A percentile compares a stretch with the other conserved stretches of the same genome.
Conservation (phyloP, 2,797 vertebrate genomes). For the Benthosema pterotum region DNA sequence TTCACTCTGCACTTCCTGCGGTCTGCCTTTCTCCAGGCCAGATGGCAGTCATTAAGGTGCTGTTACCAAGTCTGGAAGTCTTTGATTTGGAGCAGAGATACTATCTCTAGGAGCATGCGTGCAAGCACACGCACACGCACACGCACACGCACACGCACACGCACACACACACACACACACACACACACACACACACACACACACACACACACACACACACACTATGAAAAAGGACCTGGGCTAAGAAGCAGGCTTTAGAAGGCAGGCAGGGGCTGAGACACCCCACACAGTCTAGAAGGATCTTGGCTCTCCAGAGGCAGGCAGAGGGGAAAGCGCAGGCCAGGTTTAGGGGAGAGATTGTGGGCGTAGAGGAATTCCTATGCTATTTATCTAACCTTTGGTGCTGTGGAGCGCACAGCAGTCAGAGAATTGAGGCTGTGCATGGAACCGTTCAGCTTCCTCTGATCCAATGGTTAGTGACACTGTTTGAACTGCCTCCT, state of each 20-base stretch:
- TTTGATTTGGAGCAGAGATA: constrained; percentile 75
- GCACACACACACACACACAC: constrained; percentile 24
- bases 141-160: constrained; percentile 32
- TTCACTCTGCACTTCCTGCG: constrained; percentile 47
- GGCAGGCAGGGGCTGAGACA: constrained; percentile 9
- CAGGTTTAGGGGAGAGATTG: constrained; percentile 59
- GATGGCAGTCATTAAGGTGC: constrained; percentile 74
- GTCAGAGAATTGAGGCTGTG: constrained; percentile 28
- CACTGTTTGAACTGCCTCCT: constrained; percentile 38
- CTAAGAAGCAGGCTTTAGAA: constrained; percentile 3
- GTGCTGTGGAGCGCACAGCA: constrained; percentile 30
- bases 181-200: constrained; percentile 14
- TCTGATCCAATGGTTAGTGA: constrained; percentile 44
- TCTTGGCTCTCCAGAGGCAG: constrained; percentile 21
- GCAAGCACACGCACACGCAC: constrained; percentile 12
- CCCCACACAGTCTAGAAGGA: constrained; percentile 22
- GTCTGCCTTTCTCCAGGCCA: constrained; percentile 58
- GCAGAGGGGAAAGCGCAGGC: constrained; percentile 37
- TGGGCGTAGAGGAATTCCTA: constrained; percentile 73
- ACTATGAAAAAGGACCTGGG: constrained; percentile 6
- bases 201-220: constrained; percentile 13
- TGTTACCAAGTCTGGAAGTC: constrained; percentile 74
- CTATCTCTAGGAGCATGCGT: constrained; percentile 44
- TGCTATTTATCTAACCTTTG: constrained; percentile 76
- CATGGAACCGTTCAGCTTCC: constrained; percentile 56